Conservation (phyloP, 37 sponge, comb jelly and placozoan species). For the Hexactinellida sp. region DNA sequence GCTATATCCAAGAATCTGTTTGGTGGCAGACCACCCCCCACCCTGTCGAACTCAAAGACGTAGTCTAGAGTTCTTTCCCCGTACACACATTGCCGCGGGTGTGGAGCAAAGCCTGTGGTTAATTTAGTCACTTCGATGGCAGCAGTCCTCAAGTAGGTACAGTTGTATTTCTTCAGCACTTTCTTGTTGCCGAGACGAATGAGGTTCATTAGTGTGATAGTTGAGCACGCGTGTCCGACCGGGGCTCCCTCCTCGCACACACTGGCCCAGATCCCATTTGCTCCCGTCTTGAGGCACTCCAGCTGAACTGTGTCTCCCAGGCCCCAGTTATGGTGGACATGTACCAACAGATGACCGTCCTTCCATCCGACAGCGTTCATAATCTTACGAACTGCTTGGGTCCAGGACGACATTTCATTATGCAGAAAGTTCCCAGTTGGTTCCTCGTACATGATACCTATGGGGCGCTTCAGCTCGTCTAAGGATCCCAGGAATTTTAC, state of each 20-base stretch:
- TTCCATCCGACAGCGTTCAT: constrained; percentile 25
- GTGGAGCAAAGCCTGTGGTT: constrained; percentile 23
- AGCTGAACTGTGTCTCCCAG: constrained; percentile 16
- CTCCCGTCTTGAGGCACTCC: constrained; percentile 25
- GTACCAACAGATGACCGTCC: constrained; percentile 26
- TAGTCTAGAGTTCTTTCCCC: constrained; percentile 30
- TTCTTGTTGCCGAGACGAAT: too few species aligned
- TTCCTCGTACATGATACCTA: constrained; percentile 30
- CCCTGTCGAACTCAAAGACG: constrained; percentile 22
- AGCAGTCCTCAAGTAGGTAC: constrained; percentile 23
- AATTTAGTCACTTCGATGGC: too few species aligned
- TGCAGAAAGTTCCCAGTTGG: constrained; percentile 3
- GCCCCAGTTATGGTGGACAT: constrained; percentile 35
- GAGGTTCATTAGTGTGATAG: constrained; percentile 30
- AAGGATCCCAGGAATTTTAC: constrained; percentile 20
- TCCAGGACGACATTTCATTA: constrained; percentile 21
- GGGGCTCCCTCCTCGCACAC: constrained; percentile 35
- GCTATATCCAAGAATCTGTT: constrained; percentile 16
- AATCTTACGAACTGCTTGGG: constrained; percentile 9
- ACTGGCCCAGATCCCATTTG: constrained; percentile 33
- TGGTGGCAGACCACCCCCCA: neutral
- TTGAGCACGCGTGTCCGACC: constrained; percentile 30
- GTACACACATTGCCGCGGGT: constrained; percentile 24
- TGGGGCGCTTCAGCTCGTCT: constrained; percentile 15
- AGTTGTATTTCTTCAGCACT: constrained; percentile 24